Conservation (phyloP, 2,113 vertebrate species). For the Irena cyanogastra region DNA sequence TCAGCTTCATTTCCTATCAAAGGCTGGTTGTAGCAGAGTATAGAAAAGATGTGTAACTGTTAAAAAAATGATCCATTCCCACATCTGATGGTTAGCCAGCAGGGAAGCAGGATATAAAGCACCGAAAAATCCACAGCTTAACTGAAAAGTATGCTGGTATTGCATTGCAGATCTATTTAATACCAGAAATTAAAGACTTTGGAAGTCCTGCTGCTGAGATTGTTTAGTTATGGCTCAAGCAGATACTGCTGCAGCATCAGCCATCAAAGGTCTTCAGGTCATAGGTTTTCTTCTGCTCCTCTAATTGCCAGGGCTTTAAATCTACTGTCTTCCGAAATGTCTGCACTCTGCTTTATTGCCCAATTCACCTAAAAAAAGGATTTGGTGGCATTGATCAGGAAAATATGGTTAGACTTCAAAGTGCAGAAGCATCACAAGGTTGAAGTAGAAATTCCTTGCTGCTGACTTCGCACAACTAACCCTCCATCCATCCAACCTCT, state of each 20-base stretch:
- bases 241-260: conserved; percentile 12
- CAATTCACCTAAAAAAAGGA: background rate
- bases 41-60: background rate
- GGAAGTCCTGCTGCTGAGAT: background rate
- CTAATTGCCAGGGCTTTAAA: background rate
- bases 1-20: conserved; percentile 34
- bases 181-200: background rate
- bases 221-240: background rate
- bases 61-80: conserved; percentile 26
- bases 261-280: background rate
- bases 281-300: background rate
- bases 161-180: background rate
- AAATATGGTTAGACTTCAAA: background rate
- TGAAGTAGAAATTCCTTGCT: background rate
- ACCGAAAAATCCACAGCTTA: background rate
- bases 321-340: background rate
- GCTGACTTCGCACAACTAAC: background rate
- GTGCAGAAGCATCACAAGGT: background rate
- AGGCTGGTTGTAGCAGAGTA: background rate
- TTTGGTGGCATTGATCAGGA: background rate
- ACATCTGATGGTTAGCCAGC: background rate
- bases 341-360: background rate
- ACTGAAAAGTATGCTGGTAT: background rate
- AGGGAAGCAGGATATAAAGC: background rate
- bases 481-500: background rate